Evolutionary conservation across 2,888 invertebrate genomes (phyloP).

Genomic region (Eurytoma adleriae): DNA sequence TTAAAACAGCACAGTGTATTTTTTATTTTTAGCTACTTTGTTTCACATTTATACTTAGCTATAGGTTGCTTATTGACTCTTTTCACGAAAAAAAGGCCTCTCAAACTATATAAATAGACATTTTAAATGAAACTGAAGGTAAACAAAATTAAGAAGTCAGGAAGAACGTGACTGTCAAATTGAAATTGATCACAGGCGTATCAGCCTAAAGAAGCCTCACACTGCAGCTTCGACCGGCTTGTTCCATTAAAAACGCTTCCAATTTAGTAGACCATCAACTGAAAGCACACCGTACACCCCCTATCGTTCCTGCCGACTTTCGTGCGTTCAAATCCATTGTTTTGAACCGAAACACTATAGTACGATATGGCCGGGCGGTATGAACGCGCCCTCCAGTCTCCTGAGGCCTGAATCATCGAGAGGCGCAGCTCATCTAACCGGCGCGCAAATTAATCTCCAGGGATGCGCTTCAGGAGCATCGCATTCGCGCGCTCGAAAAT

Average conservation of each 20-base stretch:
- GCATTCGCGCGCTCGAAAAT: constrained; percentile 17
- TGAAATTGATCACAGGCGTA: not conserved
- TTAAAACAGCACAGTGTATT: no score
- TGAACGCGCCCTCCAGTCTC: constrained; percentile 24
- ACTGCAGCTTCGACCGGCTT: no score
- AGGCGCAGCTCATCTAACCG: constrained; percentile 7
- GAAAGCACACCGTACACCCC: no score
- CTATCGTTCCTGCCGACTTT: no score
- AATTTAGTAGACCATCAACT: no score
- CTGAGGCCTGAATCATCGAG: constrained; percentile 43
- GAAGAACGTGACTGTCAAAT: constrained; percentile 2
- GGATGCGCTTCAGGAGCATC: constrained; percentile 45
- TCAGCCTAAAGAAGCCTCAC: not conserved
- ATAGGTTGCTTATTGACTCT: not conserved
- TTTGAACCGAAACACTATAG: no score
- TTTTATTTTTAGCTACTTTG: no score
- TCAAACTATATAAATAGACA: not conserved
- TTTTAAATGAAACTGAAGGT: no score
- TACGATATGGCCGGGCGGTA: not conserved
- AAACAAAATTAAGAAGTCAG: no score
- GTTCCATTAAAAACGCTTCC: no score
- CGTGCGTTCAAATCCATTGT: no score
- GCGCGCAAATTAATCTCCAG: constrained; percentile 60
- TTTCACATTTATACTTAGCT: no score
- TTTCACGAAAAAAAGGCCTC: not conserved